Percentiles rank a stretch among this genome's conserved stretches.
Conservation (phyloP, 2,797 vertebrate genomes). For the Myotis planiceps region DNA sequence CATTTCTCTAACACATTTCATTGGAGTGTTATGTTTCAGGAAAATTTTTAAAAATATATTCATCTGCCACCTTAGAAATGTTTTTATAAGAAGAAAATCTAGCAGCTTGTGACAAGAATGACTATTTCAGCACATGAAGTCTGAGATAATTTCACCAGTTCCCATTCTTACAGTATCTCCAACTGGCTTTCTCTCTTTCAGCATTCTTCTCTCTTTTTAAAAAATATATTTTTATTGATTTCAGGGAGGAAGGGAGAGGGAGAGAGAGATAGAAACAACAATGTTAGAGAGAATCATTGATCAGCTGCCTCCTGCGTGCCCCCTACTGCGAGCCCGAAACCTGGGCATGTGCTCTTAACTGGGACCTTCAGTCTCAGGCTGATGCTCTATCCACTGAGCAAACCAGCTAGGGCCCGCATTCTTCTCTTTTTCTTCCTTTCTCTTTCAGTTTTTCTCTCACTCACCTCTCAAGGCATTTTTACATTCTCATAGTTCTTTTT, state of each 20-base stretch:
- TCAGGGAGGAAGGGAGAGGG: too few relatives aligned
- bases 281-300: too few relatives aligned
- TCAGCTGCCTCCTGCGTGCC: too few relatives aligned
- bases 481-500: neutral
- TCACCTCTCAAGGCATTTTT: slow-evolving; percentile 45
- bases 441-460: neutral
- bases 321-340: too few relatives aligned
- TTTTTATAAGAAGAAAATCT: slow-evolving; percentile 78
- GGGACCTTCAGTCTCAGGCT: too few relatives aligned
- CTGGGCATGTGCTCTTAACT: too few relatives aligned
- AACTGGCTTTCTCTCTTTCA: slow-evolving; percentile 45
- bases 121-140: slow-evolving; percentile 75
- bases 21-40: slow-evolving; percentile 76
- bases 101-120: slow-evolving; percentile 79
- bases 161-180: slow-evolving; percentile 60
- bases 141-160: slow-evolving; percentile 66
- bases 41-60: slow-evolving; percentile 79
- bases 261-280: too few relatives aligned
- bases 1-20: slow-evolving; percentile 79
- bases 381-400: too few relatives aligned
- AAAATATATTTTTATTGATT: too few relatives aligned
- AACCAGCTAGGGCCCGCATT: neutral
- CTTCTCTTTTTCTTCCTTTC: neutral
- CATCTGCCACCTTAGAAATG: slow-evolving; percentile 82
- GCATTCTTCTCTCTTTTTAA: neutral